Base-by-base conservation (phyloP, 2,797 vertebrate genomes). In the Apogon hyalosoma region DNA sequence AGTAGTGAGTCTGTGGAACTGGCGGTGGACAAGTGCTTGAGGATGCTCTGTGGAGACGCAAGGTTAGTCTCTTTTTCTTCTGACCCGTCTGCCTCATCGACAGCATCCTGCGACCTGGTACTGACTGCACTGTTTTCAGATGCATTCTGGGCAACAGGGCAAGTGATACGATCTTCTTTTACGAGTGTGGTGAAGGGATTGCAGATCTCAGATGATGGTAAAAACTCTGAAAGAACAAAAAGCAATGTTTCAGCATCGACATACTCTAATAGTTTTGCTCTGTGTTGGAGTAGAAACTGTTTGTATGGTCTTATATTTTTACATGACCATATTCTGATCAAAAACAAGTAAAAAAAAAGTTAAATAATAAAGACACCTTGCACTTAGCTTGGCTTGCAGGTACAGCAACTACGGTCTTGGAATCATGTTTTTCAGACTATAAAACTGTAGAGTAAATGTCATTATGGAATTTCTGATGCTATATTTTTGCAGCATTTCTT, bases 1-100 rank as follows among this genome's bases (percentile, higher is more conserved):
- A 63, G 15, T 83, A 94, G 87, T 3, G 94, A 94, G 75, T 95
- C 94, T 3, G 91, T 92, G 73, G 94, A 94, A 74, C 92, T 93
- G 14, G 91, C 93, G 51, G 91, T 93, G 14, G 90, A 92, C 40
- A 83, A 91, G 19, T 83, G 91, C 61, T 96, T 96, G n/a, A 96
- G 88, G 83, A 97, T 96, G 6, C 95, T 89, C 62, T 76, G 88
- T 0, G 89, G 94, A 0, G 50, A 73, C 41, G 73, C 67, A 3
- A 15, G 10, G 2, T 77, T 47, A 12, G 53, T 92, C 86, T 79
- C 73, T 78, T 13, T 83, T 74, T 5, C 52, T 0, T 31, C 72
- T 8, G 71, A 28, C 21, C 63, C 69, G 0, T 79, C 75, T 39
- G 76, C 69, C 6, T 89, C 84, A 63, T 58, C 69, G 46, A 85